A percentile compares a stretch with the other conserved stretches of the same genome.
phyloP scores from a whole-genome alignment of 2,797 vertebrate genomes.

The Rhinichthys osculus region DNA sequence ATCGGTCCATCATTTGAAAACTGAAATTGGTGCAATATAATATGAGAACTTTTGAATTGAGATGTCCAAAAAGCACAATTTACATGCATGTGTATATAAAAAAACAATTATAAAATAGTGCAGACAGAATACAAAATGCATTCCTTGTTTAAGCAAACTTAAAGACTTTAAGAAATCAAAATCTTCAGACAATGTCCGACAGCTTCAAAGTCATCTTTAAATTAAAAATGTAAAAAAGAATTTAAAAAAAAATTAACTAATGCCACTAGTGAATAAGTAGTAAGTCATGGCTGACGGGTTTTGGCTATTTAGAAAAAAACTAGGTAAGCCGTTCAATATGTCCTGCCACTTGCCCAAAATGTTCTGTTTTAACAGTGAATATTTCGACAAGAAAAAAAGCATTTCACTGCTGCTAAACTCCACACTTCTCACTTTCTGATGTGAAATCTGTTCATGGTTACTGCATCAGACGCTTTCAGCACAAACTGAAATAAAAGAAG shows the following conservation, averaged over 20 bases:
- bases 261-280: background rate
- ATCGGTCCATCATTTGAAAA: background rate
- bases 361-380: background rate
- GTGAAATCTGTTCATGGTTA: slow-evolving; percentile 5
- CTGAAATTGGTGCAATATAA: background rate
- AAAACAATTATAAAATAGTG: background rate
- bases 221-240: no score
- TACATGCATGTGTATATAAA: background rate
- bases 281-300: background rate
- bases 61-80: background rate
- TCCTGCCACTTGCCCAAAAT: background rate
- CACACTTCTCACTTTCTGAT: slow-evolving; percentile 15
- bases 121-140: background rate
- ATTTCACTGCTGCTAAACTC: background rate
- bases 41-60: background rate
- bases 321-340: background rate
- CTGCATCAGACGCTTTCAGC: slow-evolving; percentile 15
- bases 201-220: background rate
- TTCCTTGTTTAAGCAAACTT: background rate
- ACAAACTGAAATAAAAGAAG: slow-evolving; percentile 36
- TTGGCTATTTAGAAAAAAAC: background rate
- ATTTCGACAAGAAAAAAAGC: background rate
- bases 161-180: background rate
- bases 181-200: background rate
- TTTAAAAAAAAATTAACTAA: no score